A percentile compares a stretch with the other conserved stretches of the same genome.
phyloP scores from a whole-genome alignment of 2,113 vertebrate species.

The Prochilodus magdalenae region DNA sequence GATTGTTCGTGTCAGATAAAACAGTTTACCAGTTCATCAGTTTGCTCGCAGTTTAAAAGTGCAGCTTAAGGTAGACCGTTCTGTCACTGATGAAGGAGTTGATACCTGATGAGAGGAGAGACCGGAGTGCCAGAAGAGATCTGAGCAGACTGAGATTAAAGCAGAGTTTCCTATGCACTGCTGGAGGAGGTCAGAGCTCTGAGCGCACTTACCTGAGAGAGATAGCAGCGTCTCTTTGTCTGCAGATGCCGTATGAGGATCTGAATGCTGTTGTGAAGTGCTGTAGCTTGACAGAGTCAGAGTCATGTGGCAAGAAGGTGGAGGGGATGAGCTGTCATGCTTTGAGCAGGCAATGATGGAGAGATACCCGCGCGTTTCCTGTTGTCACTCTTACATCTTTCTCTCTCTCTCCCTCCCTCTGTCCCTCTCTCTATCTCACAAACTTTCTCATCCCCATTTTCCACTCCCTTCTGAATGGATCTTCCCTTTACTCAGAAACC shows the following conservation, averaged over 20 bases:
- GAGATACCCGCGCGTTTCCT: constrained; percentile 31
- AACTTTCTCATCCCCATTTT: neutral
- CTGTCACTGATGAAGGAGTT: neutral
- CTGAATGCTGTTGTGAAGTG: neutral
- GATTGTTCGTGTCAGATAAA: neutral
- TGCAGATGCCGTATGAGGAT: neutral
- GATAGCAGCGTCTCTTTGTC: neutral
- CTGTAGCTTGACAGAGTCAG: neutral
- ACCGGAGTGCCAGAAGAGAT: neutral
- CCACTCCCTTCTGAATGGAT: constrained; percentile 2
- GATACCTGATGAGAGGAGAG: neutral
- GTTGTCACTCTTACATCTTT: neutral
- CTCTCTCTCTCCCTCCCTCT: constrained; percentile 17
- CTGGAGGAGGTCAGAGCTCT: too few species aligned
- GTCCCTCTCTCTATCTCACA: neutral
- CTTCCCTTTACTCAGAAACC: neutral
- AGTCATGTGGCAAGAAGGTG: neutral
- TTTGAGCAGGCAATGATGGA: neutral
- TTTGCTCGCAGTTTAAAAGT: too few species aligned
- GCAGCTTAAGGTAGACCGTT: neutral
- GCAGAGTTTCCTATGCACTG: neutral
- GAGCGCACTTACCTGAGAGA: constrained; percentile 10
- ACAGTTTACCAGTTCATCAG: neutral
- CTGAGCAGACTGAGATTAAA: neutral
- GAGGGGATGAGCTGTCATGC: constrained; percentile 3